phyloP scores from a whole-genome alignment of 1,140 invertebrate species.

The Diorhabda elongata region DNA sequence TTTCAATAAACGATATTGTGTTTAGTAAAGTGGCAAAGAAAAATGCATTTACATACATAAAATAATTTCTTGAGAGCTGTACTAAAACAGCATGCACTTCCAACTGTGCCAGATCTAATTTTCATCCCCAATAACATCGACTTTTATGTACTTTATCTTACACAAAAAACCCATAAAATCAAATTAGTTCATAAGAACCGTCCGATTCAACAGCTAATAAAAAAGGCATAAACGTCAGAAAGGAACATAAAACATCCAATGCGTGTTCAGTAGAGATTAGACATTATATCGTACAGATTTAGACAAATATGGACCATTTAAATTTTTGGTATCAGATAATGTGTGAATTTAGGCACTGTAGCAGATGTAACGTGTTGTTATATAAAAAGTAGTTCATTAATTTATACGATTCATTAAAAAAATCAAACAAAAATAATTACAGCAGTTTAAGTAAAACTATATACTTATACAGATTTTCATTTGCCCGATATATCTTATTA shows the following conservation, averaged over 20 bases:
- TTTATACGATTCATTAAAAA: too few relatives aligned
- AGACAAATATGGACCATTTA: conserved; percentile 3
- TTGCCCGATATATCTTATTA: too few relatives aligned
- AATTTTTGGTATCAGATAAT: background rate
- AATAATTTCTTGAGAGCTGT: too few relatives aligned
- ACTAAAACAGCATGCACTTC: background rate
- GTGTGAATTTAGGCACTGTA: background rate
- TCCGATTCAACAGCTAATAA: conserved; percentile 41
- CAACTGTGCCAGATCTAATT: conserved; percentile 5
- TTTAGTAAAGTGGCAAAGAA: too few relatives aligned
- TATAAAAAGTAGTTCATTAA: too few relatives aligned
- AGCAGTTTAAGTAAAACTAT: too few relatives aligned
- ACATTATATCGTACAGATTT: conserved; percentile 10
- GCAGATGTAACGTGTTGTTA: too few relatives aligned
- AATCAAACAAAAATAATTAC: too few relatives aligned
- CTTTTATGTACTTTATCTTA: conserved; percentile 1
- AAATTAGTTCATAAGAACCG: conserved; percentile 36
- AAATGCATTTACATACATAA: too few relatives aligned
- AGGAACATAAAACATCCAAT: conserved; percentile 37
- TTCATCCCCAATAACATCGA: conserved; percentile 1
- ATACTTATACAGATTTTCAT: too few relatives aligned
- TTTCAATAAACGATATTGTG: too few relatives aligned
- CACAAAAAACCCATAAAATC: conserved; percentile 25
- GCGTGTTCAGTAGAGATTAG: conserved; percentile 39
- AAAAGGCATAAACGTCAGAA: conserved; percentile 40